Evolutionary conservation across 2,888 invertebrate species (phyloP).

Genomic region (Lasiommata megera): DNA sequence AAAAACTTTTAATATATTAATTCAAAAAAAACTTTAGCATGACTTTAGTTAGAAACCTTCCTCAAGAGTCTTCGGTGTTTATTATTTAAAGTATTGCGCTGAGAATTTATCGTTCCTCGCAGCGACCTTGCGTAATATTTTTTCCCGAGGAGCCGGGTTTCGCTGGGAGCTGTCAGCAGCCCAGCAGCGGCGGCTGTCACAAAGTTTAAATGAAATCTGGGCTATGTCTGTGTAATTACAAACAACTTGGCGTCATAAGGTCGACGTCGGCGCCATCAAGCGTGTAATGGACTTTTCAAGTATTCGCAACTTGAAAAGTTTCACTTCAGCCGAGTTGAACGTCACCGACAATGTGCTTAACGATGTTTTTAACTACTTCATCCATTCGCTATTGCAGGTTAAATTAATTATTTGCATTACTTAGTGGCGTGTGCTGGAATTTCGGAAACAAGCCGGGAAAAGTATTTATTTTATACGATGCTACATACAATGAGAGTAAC

Average conservation of each 20-base stretch:
- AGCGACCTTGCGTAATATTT: conserved; percentile 1
- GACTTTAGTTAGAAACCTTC: not conserved
- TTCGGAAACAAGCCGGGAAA: not conserved
- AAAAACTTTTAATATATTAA: too few species aligned
- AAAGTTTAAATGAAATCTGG: conserved; percentile 75
- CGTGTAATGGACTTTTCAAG: conserved; percentile 80
- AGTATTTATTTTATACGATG: too few species aligned
- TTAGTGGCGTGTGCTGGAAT: not conserved
- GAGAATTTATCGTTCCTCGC: not conserved
- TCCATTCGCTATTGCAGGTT: conserved; percentile 61
- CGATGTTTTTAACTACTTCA: conserved; percentile 76
- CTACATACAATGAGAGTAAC: too few species aligned
- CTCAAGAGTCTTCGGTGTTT: not conserved
- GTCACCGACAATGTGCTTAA: conserved; percentile 74
- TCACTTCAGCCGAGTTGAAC: conserved; percentile 66
- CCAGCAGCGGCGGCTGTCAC: conserved; percentile 55
- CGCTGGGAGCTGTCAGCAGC: conserved; percentile 35
- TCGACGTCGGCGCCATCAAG: conserved; percentile 61
- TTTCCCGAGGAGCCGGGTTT: not conserved
- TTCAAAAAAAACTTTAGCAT: not conserved
- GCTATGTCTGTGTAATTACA: conserved; percentile 72
- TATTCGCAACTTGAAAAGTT: conserved; percentile 78
- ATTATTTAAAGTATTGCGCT: not conserved
- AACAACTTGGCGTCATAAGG: conserved; percentile 65
- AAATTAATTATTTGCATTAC: conserved; percentile 53